Percentiles rank a stretch among this genome's conserved stretches.
These are phyloP conservation scores for Scaptomyza tumidula DNA, from an alignment of 2,888 invertebrate genomes.

Conservation along the genomic window DNA sequence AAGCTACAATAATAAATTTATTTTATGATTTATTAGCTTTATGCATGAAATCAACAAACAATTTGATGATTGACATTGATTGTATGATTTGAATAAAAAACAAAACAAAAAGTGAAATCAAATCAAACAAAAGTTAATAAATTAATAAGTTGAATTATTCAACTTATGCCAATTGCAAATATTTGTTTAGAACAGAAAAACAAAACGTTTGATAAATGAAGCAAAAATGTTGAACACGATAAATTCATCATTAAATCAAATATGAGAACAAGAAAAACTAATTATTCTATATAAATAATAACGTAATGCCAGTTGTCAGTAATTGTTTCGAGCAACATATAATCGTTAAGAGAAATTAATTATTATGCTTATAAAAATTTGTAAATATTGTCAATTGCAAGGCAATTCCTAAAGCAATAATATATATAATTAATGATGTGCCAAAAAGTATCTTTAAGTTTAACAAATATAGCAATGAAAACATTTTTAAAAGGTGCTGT, in stretches of 20 bases:
- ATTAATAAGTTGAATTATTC: not conserved
- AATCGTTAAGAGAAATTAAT: not conserved
- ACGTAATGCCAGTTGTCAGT: not conserved
- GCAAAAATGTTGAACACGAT: not conserved
- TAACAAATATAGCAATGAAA: slow-evolving; percentile 19
- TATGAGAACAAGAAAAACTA: too few relatives aligned
- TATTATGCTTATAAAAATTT: not conserved
- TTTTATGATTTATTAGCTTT: slow-evolving; percentile 2
- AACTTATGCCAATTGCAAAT: not conserved
- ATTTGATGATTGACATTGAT: not conserved
- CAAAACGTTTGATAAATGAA: slow-evolving; percentile 6
- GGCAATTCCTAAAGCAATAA: not conserved
- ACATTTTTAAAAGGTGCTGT: slow-evolving; percentile 32
- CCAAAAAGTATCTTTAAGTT: slow-evolving; percentile 4
- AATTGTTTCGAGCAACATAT: not conserved
- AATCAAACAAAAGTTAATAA: slow-evolving; percentile 1
- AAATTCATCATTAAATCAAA: too few relatives aligned
- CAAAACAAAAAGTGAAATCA: not conserved
- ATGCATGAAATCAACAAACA: not conserved
- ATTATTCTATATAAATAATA: not conserved
- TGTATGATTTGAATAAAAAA: too few relatives aligned
- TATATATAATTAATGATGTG: slow-evolving; percentile 26
- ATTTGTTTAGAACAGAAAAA: not conserved
- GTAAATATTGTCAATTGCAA: not conserved
- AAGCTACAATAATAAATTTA: slow-evolving; percentile 9